Conservation (phyloP, 2,888 invertebrate species). For the Euspilapteryx auroguttella region DNA sequence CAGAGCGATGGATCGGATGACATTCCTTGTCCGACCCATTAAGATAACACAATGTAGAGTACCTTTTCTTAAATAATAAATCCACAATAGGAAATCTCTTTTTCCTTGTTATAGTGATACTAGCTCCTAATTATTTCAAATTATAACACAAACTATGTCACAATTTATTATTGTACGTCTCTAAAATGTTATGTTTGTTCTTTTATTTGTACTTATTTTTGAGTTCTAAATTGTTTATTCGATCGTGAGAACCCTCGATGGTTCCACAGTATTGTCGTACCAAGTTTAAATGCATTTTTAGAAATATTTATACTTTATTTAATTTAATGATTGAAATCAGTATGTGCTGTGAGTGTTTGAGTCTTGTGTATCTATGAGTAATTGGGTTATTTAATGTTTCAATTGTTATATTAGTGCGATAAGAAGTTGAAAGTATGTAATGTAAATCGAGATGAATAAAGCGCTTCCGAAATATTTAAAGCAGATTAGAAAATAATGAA, state of each 20-base stretch:
- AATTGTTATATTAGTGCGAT: constrained; percentile 29
- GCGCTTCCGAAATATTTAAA: constrained; percentile 30
- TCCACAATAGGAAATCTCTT: constrained; percentile 45
- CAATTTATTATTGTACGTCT: constrained; percentile 45
- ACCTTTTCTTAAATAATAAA: constrained; percentile 5
- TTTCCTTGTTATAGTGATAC: constrained; percentile 60
- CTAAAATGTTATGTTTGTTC: constrained; percentile 54
- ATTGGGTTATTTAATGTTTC: constrained; percentile 53
- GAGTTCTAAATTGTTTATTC: constrained; percentile 34
- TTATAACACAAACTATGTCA: constrained; percentile 55
- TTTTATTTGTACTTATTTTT: constrained; percentile 44
- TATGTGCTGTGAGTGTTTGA: constrained; percentile 53
- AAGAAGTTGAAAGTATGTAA: constrained; percentile 14
- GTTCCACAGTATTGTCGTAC: constrained; percentile 31
- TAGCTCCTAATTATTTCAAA: constrained; percentile 54
- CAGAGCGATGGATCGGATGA: constrained; percentile 45
- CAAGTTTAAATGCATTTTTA: constrained; percentile 58
- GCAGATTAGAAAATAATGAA: constrained; percentile 25
- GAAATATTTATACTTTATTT: constrained; percentile 40
- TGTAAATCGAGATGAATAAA: constrained; percentile 21
- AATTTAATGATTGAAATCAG: constrained; percentile 34
- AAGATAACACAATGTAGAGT: neutral
- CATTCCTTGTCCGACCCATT: constrained; percentile 49
- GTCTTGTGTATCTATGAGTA: constrained; percentile 39
- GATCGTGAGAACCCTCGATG: constrained; percentile 20